These are phyloP conservation scores for Protodeltote pygarga DNA, from an alignment of 2,888 invertebrate genomes.

Conservation along the genomic window DNA sequence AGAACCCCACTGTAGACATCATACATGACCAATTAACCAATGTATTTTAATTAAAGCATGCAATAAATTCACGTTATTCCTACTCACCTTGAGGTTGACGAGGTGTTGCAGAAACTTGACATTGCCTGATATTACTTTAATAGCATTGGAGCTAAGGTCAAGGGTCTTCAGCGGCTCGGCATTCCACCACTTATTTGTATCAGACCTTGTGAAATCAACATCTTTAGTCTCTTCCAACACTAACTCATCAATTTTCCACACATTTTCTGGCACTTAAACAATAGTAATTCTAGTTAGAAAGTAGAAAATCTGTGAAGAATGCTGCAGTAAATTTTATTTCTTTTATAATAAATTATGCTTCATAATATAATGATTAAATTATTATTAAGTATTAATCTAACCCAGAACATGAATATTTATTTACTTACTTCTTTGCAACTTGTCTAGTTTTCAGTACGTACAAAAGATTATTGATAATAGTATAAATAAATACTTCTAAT, in stretches of 20 bases:
- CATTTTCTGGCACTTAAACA: constrained; percentile 89
- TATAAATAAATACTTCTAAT: no score
- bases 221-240: constrained; percentile 88
- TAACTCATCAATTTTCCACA: constrained; percentile 91
- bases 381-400: no score
- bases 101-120: constrained; percentile 90
- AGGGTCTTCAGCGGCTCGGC: constrained; percentile 91
- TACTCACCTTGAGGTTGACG: constrained; percentile 89
- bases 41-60: no score
- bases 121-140: constrained; percentile 88
- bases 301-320: no score
- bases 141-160: constrained; percentile 92
- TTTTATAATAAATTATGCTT: no score
- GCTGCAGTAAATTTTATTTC: no score
- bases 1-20: no score
- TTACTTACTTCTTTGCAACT: neutral
- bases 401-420: no score
- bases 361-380: no score
- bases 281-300: neutral
- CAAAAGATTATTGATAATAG: no score
- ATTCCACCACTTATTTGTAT: constrained; percentile 93
- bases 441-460: neutral
- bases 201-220: constrained; percentile 86
- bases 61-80: constrained; percentile 1
- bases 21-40: no score